Evolutionary conservation across 1,140 invertebrate species (phyloP).

Genomic region (Ips nitidus): DNA sequence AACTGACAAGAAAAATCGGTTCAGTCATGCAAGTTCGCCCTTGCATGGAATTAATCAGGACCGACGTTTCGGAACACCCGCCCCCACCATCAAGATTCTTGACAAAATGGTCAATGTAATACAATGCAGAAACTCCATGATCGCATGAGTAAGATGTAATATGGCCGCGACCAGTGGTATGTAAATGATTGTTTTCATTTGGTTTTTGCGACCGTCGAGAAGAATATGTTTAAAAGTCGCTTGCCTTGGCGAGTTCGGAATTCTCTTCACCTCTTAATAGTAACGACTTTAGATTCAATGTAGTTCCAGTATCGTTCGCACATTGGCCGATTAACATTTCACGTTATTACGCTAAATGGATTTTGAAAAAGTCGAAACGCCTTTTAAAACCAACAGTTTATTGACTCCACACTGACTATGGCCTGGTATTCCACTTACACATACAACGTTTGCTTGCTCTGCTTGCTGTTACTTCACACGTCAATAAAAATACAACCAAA

Average conservation of each 20-base stretch:
- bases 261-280: conserved; percentile 1
- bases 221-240: conserved; percentile 18
- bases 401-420: neutral
- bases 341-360: conserved; percentile 4
- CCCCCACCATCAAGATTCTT: too few species aligned
- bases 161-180: conserved; percentile 5
- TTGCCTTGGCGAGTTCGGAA: conserved; percentile 24
- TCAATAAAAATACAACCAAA: too few species aligned
- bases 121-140: too few species aligned
- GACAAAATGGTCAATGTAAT: too few species aligned
- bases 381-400: neutral
- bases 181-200: conserved; percentile 24
- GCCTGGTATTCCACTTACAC: too few species aligned
- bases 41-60: too few species aligned
- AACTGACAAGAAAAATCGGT: too few species aligned
- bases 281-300: neutral
- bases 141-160: neutral
- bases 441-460: too few species aligned
- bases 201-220: conserved; percentile 12
- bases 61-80: too few species aligned
- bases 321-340: conserved; percentile 12
- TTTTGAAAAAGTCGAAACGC: neutral
- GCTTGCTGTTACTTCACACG: too few species aligned
- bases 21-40: too few species aligned
- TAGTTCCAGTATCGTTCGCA: conserved; percentile 5